Percentiles rank a stretch among this genome's conserved stretches.
phyloP scores from a whole-genome alignment of 2,113 vertebrate genomes.

The Nipponia nippon region DNA sequence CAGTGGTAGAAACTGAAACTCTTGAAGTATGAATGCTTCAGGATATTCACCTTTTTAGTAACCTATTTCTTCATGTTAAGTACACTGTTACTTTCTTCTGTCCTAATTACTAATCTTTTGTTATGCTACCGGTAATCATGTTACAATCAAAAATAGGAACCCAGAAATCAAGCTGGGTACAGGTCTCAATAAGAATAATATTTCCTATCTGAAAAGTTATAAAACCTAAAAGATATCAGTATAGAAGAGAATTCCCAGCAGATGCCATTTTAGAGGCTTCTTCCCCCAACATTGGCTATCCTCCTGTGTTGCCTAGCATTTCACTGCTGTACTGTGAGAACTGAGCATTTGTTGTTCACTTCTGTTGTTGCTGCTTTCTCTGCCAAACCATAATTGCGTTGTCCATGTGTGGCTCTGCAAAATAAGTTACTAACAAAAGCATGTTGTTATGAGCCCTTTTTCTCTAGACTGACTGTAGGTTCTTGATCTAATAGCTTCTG shows the following conservation, averaged over 20 bases:
- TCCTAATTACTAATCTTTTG: background rate
- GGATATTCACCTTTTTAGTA: background rate
- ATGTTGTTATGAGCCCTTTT: background rate
- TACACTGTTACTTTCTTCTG: background rate
- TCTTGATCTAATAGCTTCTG: background rate
- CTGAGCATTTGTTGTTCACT: background rate
- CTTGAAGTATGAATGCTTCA: background rate
- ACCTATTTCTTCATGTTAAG: background rate
- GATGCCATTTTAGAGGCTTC: background rate
- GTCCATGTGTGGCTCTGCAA: background rate
- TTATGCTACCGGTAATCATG: background rate
- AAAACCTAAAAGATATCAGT: background rate
- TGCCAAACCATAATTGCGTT: background rate
- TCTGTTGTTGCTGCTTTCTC: background rate
- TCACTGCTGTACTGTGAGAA: background rate
- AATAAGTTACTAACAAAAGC: background rate
- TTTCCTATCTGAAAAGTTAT: background rate
- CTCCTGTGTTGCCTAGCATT: background rate
- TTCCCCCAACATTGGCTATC: background rate
- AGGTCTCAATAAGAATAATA: background rate
- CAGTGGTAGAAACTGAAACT: background rate
- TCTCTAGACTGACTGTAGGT: background rate
- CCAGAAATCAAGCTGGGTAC: background rate
- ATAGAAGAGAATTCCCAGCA: background rate
- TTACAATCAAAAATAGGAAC: background rate